Conservation (phyloP, 53 echinoderm and acorn worm species). For the Temnopleurus reevesii region DNA sequence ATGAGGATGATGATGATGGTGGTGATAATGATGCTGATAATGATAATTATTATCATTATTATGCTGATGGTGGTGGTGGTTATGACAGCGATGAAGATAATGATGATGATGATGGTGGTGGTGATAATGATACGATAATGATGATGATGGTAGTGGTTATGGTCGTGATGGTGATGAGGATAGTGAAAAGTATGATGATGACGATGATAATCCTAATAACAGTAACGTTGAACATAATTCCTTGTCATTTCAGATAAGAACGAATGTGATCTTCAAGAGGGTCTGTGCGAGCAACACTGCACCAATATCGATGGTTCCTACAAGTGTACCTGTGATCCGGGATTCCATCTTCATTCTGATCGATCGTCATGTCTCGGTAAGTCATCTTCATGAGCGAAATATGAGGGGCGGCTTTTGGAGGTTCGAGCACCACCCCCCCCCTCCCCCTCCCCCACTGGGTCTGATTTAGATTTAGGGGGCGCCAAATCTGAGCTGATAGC, state of each 20-base stretch:
- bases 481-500: too few species aligned
- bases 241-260: constrained; percentile 64
- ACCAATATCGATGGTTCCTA: background rate
- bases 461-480: too few species aligned
- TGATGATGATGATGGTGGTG: constrained; percentile 37
- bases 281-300: constrained; percentile 71
- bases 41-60: background rate
- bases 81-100: constrained; percentile 2
- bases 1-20: background rate
- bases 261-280: constrained; percentile 65
- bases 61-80: background rate
- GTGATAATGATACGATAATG: constrained; percentile 2
- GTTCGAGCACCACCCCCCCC: too few species aligned
- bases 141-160: background rate
- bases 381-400: too few species aligned
- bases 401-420: too few species aligned
- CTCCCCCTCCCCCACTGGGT: too few species aligned
- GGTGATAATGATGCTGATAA: background rate
- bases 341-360: constrained; percentile 79
- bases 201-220: background rate
- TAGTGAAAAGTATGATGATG: background rate
- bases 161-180: constrained; percentile 3
- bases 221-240: background rate
- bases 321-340: constrained; percentile 64
- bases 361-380: constrained; percentile 74